These are phyloP conservation scores for Ictalurus punctatus DNA, from an alignment of 2,113 vertebrate genomes.

Conservation along the genomic window DNA sequence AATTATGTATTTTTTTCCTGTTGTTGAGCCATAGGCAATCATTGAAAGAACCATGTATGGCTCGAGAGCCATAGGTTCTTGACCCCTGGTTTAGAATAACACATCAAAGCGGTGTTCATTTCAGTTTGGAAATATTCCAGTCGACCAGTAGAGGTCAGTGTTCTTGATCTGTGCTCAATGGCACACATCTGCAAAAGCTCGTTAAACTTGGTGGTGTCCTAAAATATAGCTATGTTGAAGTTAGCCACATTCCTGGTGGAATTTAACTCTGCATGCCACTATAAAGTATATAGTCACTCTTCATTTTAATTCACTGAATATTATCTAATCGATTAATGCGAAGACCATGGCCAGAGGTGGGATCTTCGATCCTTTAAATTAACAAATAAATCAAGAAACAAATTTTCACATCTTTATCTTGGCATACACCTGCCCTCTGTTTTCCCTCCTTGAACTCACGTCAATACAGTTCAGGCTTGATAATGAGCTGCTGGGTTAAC, in stretches of 20 bases:
- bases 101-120: not conserved
- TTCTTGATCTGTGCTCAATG: not conserved
- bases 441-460: not conserved
- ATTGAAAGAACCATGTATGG: no score
- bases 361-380: not conserved
- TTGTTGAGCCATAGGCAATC: no score
- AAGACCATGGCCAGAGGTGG: not conserved
- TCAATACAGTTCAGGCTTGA: no score
- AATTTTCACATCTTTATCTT: not conserved
- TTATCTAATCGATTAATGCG: not conserved
- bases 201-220: not conserved
- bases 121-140: not conserved
- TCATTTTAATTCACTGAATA: not conserved
- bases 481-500: not conserved
- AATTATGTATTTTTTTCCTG: no score
- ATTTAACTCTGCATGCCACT: not conserved
- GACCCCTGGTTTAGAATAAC: not conserved
- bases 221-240: not conserved
- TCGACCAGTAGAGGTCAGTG: conserved; percentile 47
- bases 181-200: not conserved
- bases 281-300: not conserved
- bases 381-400: not conserved
- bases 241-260: not conserved
- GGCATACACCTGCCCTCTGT: not conserved
- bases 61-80: no score